Conservation (phyloP, 2,113 vertebrate genomes). For the Chinchilla lanigera region DNA sequence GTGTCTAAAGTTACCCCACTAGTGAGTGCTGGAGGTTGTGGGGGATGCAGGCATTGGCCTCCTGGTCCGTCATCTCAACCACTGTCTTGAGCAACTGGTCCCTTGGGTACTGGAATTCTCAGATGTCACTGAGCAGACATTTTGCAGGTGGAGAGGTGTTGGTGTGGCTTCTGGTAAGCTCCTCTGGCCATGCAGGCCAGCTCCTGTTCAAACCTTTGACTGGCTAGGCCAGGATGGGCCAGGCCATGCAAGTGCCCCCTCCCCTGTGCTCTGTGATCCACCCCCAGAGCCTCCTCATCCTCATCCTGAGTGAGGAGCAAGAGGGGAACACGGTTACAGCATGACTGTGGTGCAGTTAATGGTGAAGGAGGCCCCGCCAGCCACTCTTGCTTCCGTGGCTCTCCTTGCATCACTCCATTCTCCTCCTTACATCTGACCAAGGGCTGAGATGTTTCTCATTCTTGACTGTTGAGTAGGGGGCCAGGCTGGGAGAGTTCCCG, state of each 20-base stretch:
- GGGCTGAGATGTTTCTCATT: no score
- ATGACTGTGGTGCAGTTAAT: rapidly evolving
- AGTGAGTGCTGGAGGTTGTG: neutral
- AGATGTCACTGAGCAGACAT: no score
- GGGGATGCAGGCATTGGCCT: neutral
- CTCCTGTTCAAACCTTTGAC: neutral
- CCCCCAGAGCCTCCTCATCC: rapidly evolving
- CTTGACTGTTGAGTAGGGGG: neutral
- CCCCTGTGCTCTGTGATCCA: neutral
- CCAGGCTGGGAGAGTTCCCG: no score
- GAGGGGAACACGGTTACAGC: rapidly evolving
- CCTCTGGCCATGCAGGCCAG: rapidly evolving
- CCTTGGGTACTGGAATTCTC: neutral
- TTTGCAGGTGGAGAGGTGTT: neutral
- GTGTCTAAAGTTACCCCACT: neutral
- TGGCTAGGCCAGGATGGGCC: neutral
- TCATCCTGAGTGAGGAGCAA: rapidly evolving
- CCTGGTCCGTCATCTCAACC: neutral
- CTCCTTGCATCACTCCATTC: neutral
- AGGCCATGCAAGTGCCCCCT: no score
- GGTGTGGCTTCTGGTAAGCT: neutral
- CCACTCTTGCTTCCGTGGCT: rapidly evolving
- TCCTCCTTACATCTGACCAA: neutral
- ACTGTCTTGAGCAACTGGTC: neutral
- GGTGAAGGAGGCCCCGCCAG: neutral